Percentiles rank a stretch among this genome's conserved stretches.
Conservation (phyloP, 2,888 invertebrate species). For the Flexamia atlantica region DNA sequence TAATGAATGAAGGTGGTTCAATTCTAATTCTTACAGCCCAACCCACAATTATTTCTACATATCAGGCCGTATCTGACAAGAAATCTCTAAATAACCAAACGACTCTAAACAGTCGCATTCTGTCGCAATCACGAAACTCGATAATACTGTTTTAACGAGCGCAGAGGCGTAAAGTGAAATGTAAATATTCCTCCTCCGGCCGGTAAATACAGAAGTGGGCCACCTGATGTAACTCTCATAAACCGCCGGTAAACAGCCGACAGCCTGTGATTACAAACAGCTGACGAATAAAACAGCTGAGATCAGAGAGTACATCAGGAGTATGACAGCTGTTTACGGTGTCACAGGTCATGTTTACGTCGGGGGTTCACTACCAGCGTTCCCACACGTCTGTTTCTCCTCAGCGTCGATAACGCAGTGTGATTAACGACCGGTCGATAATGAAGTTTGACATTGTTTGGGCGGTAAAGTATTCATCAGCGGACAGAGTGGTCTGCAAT, state of each 20-base stretch:
- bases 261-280: conserved; percentile 5
- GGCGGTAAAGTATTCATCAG: conserved; percentile 53
- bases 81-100: too few species aligned
- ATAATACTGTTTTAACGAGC: conserved; percentile 39
- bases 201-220: conserved; percentile 27
- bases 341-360: conserved; percentile 37
- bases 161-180: conserved; percentile 38
- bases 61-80: too few species aligned
- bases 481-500: conserved; percentile 29
- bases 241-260: conserved; percentile 8
- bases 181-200: conserved; percentile 44
- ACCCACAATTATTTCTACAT: too few species aligned
- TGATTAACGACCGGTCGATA: conserved; percentile 31
- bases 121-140: conserved; percentile 21
- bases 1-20: too few species aligned
- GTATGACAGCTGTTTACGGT: conserved; percentile 21
- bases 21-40: too few species aligned
- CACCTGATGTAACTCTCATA: conserved; percentile 15
- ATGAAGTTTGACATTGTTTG: conserved; percentile 49
- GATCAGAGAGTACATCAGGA: conserved; percentile 31
- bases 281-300: conserved; percentile 26
- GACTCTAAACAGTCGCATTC: conserved; percentile 13
- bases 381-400: conserved; percentile 26
- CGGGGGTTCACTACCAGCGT: background rate
- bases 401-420: conserved; percentile 36